These are phyloP conservation scores for Epinephelus awoara DNA, from an alignment of 2,797 vertebrate genomes.

Conservation along the genomic window DNA sequence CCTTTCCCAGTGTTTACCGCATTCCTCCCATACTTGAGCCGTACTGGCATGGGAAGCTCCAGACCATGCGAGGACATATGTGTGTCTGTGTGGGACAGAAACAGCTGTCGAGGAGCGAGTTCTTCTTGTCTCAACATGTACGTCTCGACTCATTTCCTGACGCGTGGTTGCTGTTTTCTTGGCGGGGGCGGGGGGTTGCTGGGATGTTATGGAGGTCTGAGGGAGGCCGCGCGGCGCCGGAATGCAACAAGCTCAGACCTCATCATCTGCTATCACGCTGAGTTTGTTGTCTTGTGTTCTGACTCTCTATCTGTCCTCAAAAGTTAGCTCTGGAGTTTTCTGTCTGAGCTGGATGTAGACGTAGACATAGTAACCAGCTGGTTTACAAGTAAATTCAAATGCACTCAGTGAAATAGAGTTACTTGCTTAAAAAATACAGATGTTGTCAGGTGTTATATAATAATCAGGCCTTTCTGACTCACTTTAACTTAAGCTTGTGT, in stretches of 20 bases:
- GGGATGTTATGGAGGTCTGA: constrained; percentile 22
- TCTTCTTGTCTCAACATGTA: constrained; percentile 60
- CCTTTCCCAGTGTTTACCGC: constrained; percentile 78
- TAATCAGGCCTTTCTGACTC: too few relatives aligned
- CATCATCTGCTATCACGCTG: constrained; percentile 21
- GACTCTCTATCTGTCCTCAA: constrained; percentile 27
- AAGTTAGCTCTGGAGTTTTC: constrained; percentile 12
- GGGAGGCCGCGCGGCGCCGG: constrained; percentile 18
- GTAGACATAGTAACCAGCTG: neutral
- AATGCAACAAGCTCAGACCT: constrained; percentile 38
- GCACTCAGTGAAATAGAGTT: neutral
- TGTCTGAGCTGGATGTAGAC: too few relatives aligned
- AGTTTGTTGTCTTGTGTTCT: constrained; percentile 26
- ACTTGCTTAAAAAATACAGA: too few relatives aligned
- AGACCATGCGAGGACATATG: constrained; percentile 45
- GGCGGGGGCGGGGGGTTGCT: neutral
- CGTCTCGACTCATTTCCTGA: constrained; percentile 60
- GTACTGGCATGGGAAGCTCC: constrained; percentile 67
- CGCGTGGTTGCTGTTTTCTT: constrained; percentile 17
- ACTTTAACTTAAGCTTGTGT: too few relatives aligned
- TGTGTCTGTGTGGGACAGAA: constrained; percentile 36
- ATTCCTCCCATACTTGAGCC: constrained; percentile 82
- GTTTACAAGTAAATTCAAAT: too few relatives aligned
- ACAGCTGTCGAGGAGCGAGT: constrained; percentile 66
- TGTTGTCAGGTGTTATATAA: too few relatives aligned